Percentiles rank a stretch among this genome's conserved stretches.
Evolutionary conservation across 2,113 vertebrate species (phyloP).

Genomic region (Ameiurus melas): DNA sequence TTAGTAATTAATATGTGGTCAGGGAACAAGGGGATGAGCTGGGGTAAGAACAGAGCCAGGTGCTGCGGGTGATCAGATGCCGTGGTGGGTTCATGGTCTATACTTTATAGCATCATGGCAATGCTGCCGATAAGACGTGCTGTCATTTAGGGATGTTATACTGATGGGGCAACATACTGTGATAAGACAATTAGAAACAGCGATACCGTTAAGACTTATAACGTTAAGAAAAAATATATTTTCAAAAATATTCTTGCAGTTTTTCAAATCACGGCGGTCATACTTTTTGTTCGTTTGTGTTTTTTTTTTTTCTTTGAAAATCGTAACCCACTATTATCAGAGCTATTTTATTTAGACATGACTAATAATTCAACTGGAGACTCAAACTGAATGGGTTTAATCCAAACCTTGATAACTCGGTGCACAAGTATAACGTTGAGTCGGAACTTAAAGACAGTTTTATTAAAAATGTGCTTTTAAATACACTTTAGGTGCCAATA

Average conservation of each 20-base stretch:
- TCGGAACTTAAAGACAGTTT: neutral
- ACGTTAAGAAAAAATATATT: neutral
- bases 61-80: conserved; percentile 34
- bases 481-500: neutral
- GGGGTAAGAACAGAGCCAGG: conserved; percentile 15
- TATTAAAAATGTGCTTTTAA: neutral
- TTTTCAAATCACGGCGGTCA: neutral
- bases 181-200: neutral
- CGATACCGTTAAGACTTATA: neutral
- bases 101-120: neutral
- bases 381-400: neutral
- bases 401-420: neutral
- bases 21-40: conserved; percentile 28
- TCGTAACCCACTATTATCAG: neutral
- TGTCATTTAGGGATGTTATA: neutral
- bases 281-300: neutral
- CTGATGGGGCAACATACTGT: neutral
- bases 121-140: neutral
- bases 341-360: neutral
- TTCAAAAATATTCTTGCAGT: neutral
- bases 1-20: conserved; percentile 48
- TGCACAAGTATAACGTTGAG: neutral
- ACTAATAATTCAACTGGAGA: neutral
- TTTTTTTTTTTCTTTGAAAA: neutral
- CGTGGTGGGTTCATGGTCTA: neutral